Evolutionary conservation across 1,140 invertebrate species (phyloP), one percentile per base, ranked within the genome.

Genomic region (Drosophila lacertosa): DNA sequence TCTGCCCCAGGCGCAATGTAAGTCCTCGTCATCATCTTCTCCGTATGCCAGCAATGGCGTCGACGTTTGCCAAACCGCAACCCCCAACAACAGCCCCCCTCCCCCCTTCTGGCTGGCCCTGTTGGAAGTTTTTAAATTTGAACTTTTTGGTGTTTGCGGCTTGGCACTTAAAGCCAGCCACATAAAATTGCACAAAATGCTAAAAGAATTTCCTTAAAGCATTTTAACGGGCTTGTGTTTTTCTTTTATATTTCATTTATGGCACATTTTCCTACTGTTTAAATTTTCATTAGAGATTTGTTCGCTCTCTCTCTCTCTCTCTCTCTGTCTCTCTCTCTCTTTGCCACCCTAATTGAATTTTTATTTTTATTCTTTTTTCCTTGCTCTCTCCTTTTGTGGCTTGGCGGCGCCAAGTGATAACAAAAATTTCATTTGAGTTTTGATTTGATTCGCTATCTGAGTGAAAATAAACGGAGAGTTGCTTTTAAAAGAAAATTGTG

Each of bases 211-310:
- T 53, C 44, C 58, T 86, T 86, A 86, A 84, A 84, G 81, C 20
- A 37, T 73, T 80, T 75, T 72, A 51, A 37, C 54, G 44, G 20
- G 16, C 45, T 39, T 45, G 13, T 37, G 39, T 44, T 33, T 33
- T 18, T 15, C 26, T 44, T 67, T 78, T 78, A 53, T 72, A 22
- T 66, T 40, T 33, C 58, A 76, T 77, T 80, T 86, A 76, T 67
- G 48, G 80, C 69, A 62, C 77, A 80, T 86, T 84, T 86, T 63
- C 51, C 48, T 69, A 53, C 73, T 77, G 64, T 70, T 84, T 55
- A 84, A 84, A 86, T 86, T 83, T 84, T 81, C 68, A 84, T 84
- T 81, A 86, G 77, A 73, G 77, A 81, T 74, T 86, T 86, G 35
- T 32, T 37, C 57, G 44, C 40, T 45, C 26, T 4, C 39, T 55